These are phyloP conservation scores for Drosophila subpulchrella DNA, from an alignment of 1,140 invertebrate genomes.

Conservation along the genomic window DNA sequence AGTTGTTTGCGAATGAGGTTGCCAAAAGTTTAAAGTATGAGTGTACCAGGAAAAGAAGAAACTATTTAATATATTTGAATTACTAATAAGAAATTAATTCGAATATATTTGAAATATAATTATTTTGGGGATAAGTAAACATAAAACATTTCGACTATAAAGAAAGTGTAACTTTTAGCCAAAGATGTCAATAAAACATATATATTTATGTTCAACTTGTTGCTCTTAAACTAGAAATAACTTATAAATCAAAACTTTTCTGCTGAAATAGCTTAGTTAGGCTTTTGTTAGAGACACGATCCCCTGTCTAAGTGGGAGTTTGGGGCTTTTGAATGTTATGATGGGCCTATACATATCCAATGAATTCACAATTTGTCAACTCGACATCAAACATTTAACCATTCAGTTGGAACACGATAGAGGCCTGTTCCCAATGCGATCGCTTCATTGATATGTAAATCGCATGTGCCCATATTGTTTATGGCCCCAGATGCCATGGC, in stretches of 20 bases:
- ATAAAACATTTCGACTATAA: no score
- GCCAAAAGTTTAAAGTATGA: constrained; percentile 12
- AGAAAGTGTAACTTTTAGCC: no score
- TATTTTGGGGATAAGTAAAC: no score
- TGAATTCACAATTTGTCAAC: constrained; percentile 45
- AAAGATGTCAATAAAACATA: no score
- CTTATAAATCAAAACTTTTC: no score
- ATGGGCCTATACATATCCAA: constrained; percentile 14
- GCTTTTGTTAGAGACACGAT: no score
- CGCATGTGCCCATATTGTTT: constrained; percentile 66
- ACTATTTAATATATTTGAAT: neutral
- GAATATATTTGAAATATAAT: neutral
- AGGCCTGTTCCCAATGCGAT: constrained; percentile 31
- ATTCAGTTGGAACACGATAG: constrained; percentile 56
- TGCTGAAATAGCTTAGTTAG: no score
- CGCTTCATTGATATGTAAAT: constrained; percentile 67
- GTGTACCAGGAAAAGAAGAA: neutral
- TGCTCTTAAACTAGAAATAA: no score
- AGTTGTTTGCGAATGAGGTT: constrained; percentile 16
- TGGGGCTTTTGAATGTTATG: no score
- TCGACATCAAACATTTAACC: constrained; percentile 44
- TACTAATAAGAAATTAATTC: neutral
- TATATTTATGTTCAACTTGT: no score
- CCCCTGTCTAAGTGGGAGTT: no score
- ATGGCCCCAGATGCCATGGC: constrained; percentile 43